Evolutionary conservation across 2,888 invertebrate species (phyloP).

Genomic region (Brenthis ino): DNA sequence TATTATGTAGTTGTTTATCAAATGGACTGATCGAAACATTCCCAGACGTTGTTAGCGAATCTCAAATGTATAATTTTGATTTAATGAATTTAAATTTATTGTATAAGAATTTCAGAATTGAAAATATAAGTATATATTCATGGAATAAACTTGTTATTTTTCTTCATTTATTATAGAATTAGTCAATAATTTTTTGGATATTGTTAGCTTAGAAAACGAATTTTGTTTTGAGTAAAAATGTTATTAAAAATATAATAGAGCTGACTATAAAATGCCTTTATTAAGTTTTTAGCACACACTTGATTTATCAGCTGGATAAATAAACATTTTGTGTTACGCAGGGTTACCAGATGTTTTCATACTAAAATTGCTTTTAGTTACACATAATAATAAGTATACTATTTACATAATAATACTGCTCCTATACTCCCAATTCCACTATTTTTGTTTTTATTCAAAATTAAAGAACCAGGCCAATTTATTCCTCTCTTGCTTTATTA

Average conservation of each 20-base stretch:
- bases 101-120: not conserved
- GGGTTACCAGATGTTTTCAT: conserved; percentile 29
- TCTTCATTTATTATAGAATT: not conserved
- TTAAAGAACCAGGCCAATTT: not conserved
- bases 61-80: conserved; percentile 29
- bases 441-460: not conserved
- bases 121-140: conserved; percentile 14
- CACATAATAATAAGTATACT: not conserved
- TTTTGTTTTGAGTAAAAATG: not conserved
- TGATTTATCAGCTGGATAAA: conserved; percentile 29
- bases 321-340: conserved; percentile 20
- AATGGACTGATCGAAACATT: conserved; percentile 34
- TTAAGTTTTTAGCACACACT: conserved; percentile 27
- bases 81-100: conserved; percentile 17
- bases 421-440: not conserved
- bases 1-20: conserved; percentile 1
- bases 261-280: conserved; percentile 26
- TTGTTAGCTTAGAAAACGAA: not conserved
- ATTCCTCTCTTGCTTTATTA: no score
- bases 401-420: not conserved
- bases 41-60: conserved; percentile 40
- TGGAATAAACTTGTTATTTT: not conserved
- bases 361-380: not conserved
- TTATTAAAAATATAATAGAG: conserved; percentile 3
- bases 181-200: no score